These are phyloP conservation scores for Ennomos fuscantarius DNA, from an alignment of 2,888 invertebrate species.

Conservation along the genomic window DNA sequence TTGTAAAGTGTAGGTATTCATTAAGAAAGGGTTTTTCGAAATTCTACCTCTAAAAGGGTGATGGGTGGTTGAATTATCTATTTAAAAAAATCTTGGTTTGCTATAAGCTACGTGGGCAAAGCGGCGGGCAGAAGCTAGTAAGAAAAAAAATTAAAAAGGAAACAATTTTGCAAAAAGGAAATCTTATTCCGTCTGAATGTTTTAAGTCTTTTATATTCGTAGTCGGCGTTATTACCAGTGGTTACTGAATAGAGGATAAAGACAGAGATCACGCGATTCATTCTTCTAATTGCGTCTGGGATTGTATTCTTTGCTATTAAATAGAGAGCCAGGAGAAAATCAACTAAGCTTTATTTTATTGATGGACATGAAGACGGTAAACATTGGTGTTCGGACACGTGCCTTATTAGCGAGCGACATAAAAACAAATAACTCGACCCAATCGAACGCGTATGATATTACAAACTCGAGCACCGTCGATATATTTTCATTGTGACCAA, in stretches of 20 bases:
- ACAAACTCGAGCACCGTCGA: slow-evolving; percentile 19
- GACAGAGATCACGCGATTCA: slow-evolving; percentile 71
- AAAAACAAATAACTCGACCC: slow-evolving; percentile 22
- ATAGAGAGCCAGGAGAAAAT: slow-evolving; percentile 19
- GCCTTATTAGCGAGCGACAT: slow-evolving; percentile 26
- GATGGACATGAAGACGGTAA: slow-evolving; percentile 34
- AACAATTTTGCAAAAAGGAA: no score
- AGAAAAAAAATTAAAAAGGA: no score
- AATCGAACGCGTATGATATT: slow-evolving; percentile 26
- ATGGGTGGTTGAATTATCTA: no score
- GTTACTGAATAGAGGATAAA: slow-evolving; percentile 65
- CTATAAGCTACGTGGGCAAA: no score
- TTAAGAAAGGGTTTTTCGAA: no score
- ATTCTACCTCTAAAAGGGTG: no score
- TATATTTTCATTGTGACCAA: slow-evolving; percentile 26
- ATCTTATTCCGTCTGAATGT: slow-evolving; percentile 52
- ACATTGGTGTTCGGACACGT: slow-evolving; percentile 28
- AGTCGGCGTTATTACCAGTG: slow-evolving; percentile 61
- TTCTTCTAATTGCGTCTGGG: slow-evolving; percentile 67
- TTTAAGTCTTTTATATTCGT: slow-evolving; percentile 60
- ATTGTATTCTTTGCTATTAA: slow-evolving; percentile 29
- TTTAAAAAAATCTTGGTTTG: no score
- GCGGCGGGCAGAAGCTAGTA: no score
- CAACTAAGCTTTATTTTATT: slow-evolving; percentile 27
- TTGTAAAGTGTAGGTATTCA: no score